phyloP scores from a whole-genome alignment of 2,113 vertebrate species.

The Hemibagrus wyckioides region DNA sequence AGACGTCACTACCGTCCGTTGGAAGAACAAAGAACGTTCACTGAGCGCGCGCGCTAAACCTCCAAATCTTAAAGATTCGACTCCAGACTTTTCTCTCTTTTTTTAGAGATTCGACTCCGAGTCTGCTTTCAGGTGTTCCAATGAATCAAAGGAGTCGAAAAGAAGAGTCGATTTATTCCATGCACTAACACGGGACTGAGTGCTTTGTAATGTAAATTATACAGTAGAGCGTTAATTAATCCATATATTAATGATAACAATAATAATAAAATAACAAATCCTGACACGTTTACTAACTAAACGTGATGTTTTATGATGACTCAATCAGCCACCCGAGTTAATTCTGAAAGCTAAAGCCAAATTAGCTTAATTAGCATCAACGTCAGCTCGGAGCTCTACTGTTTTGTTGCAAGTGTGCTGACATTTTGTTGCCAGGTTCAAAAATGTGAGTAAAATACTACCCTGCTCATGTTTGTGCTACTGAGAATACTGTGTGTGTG shows the following conservation, averaged over 20 bases:
- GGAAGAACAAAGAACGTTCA: constrained; percentile 43
- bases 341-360: background rate
- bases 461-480: background rate
- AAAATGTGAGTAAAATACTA: background rate
- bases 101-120: background rate
- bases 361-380: background rate
- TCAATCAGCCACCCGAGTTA: background rate
- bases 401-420: background rate
- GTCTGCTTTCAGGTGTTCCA: background rate
- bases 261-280: too few relatives aligned
- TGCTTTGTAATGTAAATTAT: background rate
- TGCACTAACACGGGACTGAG: background rate
- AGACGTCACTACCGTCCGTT: background rate
- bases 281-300: background rate
- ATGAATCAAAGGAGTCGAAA: background rate
- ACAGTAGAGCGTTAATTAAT: background rate
- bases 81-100: background rate
- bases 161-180: background rate
- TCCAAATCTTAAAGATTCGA: constrained; percentile 6
- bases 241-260: background rate
- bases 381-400: background rate
- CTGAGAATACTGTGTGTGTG: background rate
- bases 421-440: background rate
- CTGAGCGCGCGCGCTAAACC: constrained; percentile 13
- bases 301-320: background rate